Evolutionary conservation across 1,140 invertebrate species (phyloP), one percentile per base, ranked within the genome.

Genomic region (Zaprionus nigranus): DNA sequence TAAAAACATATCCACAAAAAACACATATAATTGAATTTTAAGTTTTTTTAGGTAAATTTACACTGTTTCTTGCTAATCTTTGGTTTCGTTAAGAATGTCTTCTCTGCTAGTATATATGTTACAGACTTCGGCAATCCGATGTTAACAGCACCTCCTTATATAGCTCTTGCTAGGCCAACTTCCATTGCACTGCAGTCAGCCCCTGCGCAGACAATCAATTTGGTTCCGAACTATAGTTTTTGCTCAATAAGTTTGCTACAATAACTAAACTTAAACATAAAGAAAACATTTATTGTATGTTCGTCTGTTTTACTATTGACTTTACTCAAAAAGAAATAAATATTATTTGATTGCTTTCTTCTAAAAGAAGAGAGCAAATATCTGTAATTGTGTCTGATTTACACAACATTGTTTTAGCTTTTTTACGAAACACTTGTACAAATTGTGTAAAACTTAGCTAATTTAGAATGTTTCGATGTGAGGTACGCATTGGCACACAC

Each of bases 121-220:
- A 34, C 1, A 13, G 46, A 22, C 46, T 13, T 51, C 46, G 12
- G 46, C 17, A 4, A 3, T 5, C 20, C 46, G 46, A 24, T 1
- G 46, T 20, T 13, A 12, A 11, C 20, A 49, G 17, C 3, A 20
- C 11, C 4, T 12, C 22, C 2, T 30, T 7, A 28, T n/a, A 58
- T 34, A 58, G n/a, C 20, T 51, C 17, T 17, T 54, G 60, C 60
- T 28, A 46, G 20, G 6, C 28, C 24, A 30, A 54, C 49, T 62
- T 62, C 34, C 34, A 70, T 43, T 62, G 49, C 59, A 70, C 59
- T 58, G 54, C 69, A 66, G 62, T 60, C 20, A 57, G 2, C 43
- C 36, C 53, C 34, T 73, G 70, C 69, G 40, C 62, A 72, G 70
- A 73, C 70, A 73, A 73, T 73, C 70, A 73, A 67, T 73, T 67